Evolutionary conservation across 2,888 invertebrate species (phyloP), one percentile per base, ranked within the genome.

Genomic region (Caenorhabditis sinica): DNA sequence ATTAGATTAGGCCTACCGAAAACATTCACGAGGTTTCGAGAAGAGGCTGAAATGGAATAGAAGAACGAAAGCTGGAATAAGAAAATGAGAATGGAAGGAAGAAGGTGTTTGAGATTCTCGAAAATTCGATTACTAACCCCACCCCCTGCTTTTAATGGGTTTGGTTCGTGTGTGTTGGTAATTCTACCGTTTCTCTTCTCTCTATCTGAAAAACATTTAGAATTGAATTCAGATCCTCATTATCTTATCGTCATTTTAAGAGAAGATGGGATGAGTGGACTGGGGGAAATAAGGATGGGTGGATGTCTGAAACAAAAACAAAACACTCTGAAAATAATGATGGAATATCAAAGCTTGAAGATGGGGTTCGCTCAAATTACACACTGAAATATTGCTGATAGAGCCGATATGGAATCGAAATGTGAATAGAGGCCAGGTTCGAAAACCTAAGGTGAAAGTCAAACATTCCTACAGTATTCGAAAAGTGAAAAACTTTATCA

Each of bases 1-100:
- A 77, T 77, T 77, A 68, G 76, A 77, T 69, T 68, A 71, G 77
- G 53, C 51, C 43, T 77, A 69, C 60, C 60, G 69, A 77, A 77
- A 77, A 77, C 76, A 77, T 69, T 77, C 66, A 30, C 45, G 61
- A 61, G 23, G 53, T 25, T 20, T 56, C 20, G 11, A 17, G 40
- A 61, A 61, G 51, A 43, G 25, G 40, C 63, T 66, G 66, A 66
- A 75, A 75, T 75, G 58, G 30, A 75, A 74, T 74, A 65, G 74
- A 49, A 71, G 30, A 9, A 40, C 40, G 33, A 33, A 30, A 8
- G 49, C 71, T 66, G 65, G 65, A 66, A 66, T 66, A 68, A 68
- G 68, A 51, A 66, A 66, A 30, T 30, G 66, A 68, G 65, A 33
- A 60, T 20, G 20, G 20, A 56, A 56, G 17, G 33, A 43, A 33